These are phyloP conservation scores for Pleuronectes platessa DNA, from an alignment of 2,113 vertebrate genomes.

Conservation along the genomic window DNA sequence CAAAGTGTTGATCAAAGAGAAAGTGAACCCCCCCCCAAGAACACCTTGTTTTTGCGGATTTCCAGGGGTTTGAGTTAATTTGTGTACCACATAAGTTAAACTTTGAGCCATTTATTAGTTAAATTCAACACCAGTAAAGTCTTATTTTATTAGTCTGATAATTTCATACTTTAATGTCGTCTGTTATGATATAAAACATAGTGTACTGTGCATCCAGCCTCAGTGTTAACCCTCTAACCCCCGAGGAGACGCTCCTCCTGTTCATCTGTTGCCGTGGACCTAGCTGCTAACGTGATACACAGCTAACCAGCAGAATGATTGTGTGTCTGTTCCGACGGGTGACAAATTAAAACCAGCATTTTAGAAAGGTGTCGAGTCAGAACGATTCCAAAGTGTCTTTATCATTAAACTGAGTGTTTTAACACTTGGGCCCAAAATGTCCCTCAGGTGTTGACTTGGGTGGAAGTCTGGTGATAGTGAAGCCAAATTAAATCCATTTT, in stretches of 20 bases:
- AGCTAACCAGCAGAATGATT: conserved; percentile 68
- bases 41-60: too few relatives aligned
- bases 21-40: background rate
- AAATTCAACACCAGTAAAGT: background rate
- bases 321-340: background rate
- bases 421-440: background rate
- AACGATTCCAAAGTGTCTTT: background rate
- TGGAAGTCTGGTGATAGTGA: background rate
- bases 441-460: background rate
- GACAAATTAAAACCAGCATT: background rate
- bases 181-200: background rate
- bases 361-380: background rate
- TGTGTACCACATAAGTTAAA: too few relatives aligned
- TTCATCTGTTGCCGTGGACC: conserved; percentile 60
- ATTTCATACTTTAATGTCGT: background rate
- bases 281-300: conserved; percentile 62
- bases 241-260: conserved; percentile 54
- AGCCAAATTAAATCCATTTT: background rate
- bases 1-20: background rate
- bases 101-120: background rate
- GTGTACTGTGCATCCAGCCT: conserved; percentile 66
- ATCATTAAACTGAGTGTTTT: too few relatives aligned
- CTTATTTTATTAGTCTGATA: background rate
- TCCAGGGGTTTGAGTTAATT: too few relatives aligned
- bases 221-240: conserved; percentile 70